Conservation (phyloP, 2,113 vertebrate species). For the Potamarius usumacintae region DNA sequence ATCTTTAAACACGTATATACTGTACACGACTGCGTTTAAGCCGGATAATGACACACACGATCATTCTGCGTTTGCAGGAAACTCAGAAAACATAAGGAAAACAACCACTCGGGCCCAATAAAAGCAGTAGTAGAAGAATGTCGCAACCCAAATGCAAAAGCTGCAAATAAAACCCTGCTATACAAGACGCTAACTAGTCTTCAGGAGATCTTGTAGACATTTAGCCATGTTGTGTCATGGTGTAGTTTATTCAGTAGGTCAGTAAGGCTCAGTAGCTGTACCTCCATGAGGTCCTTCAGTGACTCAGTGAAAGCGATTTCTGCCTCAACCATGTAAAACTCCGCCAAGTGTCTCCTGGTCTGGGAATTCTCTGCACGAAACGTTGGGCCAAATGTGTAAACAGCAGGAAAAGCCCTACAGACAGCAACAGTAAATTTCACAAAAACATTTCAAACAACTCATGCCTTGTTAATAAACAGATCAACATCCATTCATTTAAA, state of each 20-base stretch:
- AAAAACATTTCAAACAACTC: background rate
- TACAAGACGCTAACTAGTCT: background rate
- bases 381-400: constrained; percentile 92
- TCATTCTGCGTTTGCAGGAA: constrained; percentile 7
- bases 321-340: constrained; percentile 98
- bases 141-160: background rate
- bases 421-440: constrained; percentile 8
- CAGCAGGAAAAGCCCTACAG: constrained; percentile 85
- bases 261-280: constrained; percentile 53
- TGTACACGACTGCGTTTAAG: background rate
- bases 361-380: constrained; percentile 96
- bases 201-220: background rate
- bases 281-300: constrained; percentile 87
- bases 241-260: constrained; percentile 3
- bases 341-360: constrained; percentile 89
- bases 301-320: constrained; percentile 87
- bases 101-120: background rate
- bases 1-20: background rate
- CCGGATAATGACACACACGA: background rate
- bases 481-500: background rate
- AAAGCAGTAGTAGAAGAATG: background rate
- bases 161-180: background rate
- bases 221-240: background rate
- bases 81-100: background rate
- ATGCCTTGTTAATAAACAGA: background rate